A percentile compares a stretch with the other conserved stretches of the same genome.
These are phyloP conservation scores for Brachionichthys hirsutus DNA, from an alignment of 2,113 vertebrate genomes.

Conservation along the genomic window DNA sequence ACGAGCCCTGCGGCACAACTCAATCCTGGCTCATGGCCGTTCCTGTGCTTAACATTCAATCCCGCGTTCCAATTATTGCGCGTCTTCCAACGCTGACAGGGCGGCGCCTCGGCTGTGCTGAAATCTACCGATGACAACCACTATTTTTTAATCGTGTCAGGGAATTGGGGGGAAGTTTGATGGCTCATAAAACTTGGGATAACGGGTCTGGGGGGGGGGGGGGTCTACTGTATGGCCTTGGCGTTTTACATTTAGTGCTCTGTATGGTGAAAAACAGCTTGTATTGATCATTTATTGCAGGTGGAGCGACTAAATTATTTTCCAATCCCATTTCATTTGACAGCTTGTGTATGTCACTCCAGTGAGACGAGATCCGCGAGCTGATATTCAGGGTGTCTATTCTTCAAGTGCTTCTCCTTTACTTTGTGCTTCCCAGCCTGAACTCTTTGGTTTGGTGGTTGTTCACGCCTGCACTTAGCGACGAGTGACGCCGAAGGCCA, in stretches of 20 bases:
- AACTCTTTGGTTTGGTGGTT: slow-evolving; percentile 19
- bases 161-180: slow-evolving; percentile 18
- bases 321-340: slow-evolving; percentile 68
- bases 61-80: slow-evolving; percentile 15
- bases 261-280: slow-evolving; percentile 49
- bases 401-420: slow-evolving; percentile 16
- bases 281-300: slow-evolving; percentile 72
- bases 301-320: slow-evolving; percentile 69
- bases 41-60: slow-evolving; percentile 41
- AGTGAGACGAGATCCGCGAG: slow-evolving; percentile 1
- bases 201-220: slow-evolving; percentile 46
- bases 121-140: slow-evolving; percentile 38
- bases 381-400: slow-evolving; percentile 2
- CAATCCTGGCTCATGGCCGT: slow-evolving; percentile 21
- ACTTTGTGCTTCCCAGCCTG: neutral
- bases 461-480: slow-evolving; percentile 25
- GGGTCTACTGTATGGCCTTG: slow-evolving; percentile 62
- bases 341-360: slow-evolving; percentile 59
- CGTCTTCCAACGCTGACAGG: slow-evolving; percentile 27
- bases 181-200: slow-evolving; percentile 61
- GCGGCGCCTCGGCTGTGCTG: slow-evolving; percentile 38
- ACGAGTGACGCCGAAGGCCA: slow-evolving; percentile 34
- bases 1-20: slow-evolving; percentile 24
- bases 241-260: slow-evolving; percentile 40
- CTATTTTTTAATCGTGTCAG: slow-evolving; percentile 56